Base-by-base conservation (phyloP, 1,140 invertebrate genomes). In the Phymorhynchus buccinoides region DNA sequence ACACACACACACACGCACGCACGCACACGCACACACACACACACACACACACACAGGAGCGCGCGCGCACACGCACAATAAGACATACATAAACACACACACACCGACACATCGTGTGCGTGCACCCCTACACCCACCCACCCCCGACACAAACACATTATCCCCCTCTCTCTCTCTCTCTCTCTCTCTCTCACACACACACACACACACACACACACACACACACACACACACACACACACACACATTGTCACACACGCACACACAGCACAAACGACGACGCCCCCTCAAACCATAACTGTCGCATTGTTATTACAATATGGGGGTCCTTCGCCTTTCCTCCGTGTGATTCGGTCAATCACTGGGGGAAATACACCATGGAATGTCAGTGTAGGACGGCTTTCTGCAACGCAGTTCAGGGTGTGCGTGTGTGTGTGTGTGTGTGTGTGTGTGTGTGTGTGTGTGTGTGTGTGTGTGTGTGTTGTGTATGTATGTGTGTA, bases 391-490 rank as follows among this genome's bases (percentile, higher is more conserved):
- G n/a, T n/a, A n/a, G n/a, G n/a, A n/a, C n/a, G n/a, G n/a, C n/a
- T n/a, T n/a, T n/a, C n/a, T n/a, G n/a, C n/a, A n/a, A n/a, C n/a
- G n/a, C n/a, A n/a, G n/a, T n/a, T n/a, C n/a, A n/a, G n/a, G n/a
- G n/a, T n/a, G n/a, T n/a, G n/a, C n/a, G n/a, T n/a, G n/a, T n/a
- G 7, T 52, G 7, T 66, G 7, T 66, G 62, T 66, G 62, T 66
- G 62, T 66, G 62, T 66, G 62, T 66, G 62, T 7, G 62, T 66
- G 62, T 66, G 62, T 66, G 62, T 66, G 62, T 66, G 62, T 66
- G 62, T 66, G 62, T 66, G 62, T 66, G 62, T 66, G 62, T 66
- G 62, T 66, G 62, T 66, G 62, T 66, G 62, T 66, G 62, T 66
- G 62, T 27, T 66, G 62, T 27, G 62, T 66, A 30, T 7, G 22